These are phyloP conservation scores for Microcebus jonahi DNA, from an alignment of 2,113 vertebrate species.

Conservation along the genomic window DNA sequence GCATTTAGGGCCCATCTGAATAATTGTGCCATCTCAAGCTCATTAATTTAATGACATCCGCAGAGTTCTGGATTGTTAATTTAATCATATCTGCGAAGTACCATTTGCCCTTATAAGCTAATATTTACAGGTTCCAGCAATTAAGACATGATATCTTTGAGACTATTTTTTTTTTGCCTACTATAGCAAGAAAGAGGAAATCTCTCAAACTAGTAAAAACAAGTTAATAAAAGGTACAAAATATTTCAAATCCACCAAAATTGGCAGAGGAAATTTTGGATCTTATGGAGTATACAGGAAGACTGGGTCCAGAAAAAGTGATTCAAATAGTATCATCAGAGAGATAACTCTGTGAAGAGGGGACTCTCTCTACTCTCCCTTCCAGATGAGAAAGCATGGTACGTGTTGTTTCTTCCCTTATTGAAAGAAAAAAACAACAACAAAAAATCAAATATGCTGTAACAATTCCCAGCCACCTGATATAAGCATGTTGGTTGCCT, in stretches of 20 bases:
- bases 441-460: neutral
- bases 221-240: neutral
- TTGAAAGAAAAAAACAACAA: neutral
- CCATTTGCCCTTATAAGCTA: neutral
- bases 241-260: neutral
- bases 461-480: neutral
- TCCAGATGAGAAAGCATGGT: neutral
- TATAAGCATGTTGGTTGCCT: neutral
- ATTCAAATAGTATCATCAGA: neutral
- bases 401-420: neutral
- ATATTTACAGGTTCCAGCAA: neutral
- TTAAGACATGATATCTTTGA: neutral
- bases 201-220: neutral
- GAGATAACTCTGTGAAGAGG: neutral
- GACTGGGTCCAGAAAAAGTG: neutral
- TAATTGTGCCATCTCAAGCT: neutral
- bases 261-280: neutral
- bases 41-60: neutral
- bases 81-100: neutral
- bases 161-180: neutral
- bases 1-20: neutral
- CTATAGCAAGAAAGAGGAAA: neutral
- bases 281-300: neutral
- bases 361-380: neutral
- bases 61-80: neutral